Evolutionary conservation across 2,888 invertebrate species (phyloP).

Genomic region (Anthrax anthrax): DNA sequence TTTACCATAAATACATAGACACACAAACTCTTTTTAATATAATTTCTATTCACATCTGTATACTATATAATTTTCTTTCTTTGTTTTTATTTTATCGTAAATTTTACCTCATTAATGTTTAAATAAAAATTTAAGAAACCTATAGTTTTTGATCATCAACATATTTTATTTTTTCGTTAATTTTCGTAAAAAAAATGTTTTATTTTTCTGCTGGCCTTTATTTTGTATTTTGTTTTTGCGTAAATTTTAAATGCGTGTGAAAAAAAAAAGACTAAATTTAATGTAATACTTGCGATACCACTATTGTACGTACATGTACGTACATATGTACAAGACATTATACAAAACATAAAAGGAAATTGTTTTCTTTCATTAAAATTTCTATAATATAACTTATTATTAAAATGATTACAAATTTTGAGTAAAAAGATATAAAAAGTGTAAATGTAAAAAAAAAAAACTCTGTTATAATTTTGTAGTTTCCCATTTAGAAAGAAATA

Average conservation of each 20-base stretch:
- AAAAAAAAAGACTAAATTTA: not conserved
- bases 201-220: not conserved
- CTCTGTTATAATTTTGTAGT: too few species aligned
- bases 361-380: not conserved
- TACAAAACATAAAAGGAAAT: not conserved
- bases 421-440: too few species aligned
- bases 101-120: not conserved
- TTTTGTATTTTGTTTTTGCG: not conserved
- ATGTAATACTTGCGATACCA: too few species aligned
- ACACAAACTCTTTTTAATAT: not conserved
- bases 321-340: too few species aligned
- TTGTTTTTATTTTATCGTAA: not conserved
- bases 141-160: not conserved
- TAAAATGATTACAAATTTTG: too few species aligned
- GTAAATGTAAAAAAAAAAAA: too few species aligned
- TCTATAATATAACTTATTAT: too few species aligned
- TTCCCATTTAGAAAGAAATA: too few species aligned
- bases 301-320: too few species aligned
- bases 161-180: not conserved
- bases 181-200: not conserved
- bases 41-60: too few species aligned
- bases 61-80: not conserved
- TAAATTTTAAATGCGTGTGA: not conserved
- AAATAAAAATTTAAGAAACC: not conserved
- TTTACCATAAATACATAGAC: not conserved